phyloP scores from a whole-genome alignment of 1,140 invertebrate species.

The Meloidogyne chitwoodi region DNA sequence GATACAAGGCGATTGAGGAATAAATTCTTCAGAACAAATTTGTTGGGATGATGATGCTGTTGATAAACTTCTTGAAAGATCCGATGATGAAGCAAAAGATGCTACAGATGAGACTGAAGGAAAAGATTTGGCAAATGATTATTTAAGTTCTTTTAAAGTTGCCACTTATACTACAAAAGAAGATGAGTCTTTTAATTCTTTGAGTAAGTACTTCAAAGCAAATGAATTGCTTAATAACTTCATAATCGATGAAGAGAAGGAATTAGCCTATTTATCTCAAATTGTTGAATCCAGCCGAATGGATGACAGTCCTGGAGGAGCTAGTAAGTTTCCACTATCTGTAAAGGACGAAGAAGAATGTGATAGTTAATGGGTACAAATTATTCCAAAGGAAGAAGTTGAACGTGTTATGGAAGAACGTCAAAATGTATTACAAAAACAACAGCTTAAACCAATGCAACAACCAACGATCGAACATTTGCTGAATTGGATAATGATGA shows the following conservation, averaged over 20 bases:
- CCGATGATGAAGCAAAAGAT: constrained; percentile 45
- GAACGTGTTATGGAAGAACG: constrained; percentile 84
- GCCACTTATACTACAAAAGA: constrained; percentile 66
- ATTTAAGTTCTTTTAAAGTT: constrained; percentile 92
- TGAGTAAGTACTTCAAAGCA: constrained; percentile 47
- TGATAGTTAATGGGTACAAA: constrained; percentile 74
- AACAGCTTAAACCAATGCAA: constrained; percentile 83
- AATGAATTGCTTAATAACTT: constrained; percentile 69
- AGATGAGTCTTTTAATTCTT: constrained; percentile 64
- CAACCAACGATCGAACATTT: constrained; percentile 46
- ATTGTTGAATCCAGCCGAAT: constrained; percentile 30
- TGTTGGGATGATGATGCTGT: constrained; percentile 97
- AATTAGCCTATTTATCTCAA: constrained; percentile 47
- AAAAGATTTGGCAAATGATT: constrained; percentile 98
- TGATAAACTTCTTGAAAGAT: constrained; percentile 80
- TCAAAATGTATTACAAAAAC: constrained; percentile 79
- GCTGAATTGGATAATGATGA: constrained; percentile 9
- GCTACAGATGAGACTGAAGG: constrained; percentile 85
- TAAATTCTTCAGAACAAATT: constrained; percentile 66
- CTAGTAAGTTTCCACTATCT: not conserved
- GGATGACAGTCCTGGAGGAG: not conserved
- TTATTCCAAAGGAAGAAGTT: constrained; percentile 87
- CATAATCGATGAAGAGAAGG: constrained; percentile 85
- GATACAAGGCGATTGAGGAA: constrained; percentile 33
- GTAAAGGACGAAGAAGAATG: not conserved